Evolutionary conservation across 2,797 vertebrate genomes (phyloP).

Genomic region (Pyrrhura leucotis): DNA sequence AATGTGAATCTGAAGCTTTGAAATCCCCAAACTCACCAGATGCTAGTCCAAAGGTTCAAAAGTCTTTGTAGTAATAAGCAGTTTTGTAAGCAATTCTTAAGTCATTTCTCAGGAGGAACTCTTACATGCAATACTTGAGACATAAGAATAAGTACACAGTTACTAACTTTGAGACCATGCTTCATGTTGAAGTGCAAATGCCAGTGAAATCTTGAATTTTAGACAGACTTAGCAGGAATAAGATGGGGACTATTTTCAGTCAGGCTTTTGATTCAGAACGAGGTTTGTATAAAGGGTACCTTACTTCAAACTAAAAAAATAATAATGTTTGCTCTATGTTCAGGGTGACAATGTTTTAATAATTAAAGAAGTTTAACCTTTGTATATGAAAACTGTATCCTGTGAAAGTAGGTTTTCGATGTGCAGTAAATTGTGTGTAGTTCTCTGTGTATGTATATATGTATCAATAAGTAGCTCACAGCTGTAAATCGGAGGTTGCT

Average conservation of each 20-base stretch:
- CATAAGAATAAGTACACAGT: not conserved
- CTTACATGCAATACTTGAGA: not conserved
- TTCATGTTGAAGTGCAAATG: constrained; percentile 58
- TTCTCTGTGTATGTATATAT: not conserved
- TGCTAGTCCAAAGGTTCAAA: not conserved
- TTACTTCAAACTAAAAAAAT: constrained; percentile 1
- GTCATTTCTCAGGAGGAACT: constrained; percentile 20
- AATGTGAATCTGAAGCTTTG: not conserved
- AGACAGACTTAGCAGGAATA: not conserved
- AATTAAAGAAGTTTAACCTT: not conserved
- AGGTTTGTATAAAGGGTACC: not conserved
- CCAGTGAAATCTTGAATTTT: not conserved
- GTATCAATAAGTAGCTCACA: not conserved
- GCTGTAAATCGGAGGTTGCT: not conserved
- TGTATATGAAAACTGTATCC: constrained; percentile 6
- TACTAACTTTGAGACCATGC: constrained; percentile 13
- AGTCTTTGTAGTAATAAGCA: not conserved
- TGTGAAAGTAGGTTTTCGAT: not conserved
- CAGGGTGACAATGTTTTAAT: not conserved
- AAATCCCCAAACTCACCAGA: not conserved
- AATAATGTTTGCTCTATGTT: not conserved
- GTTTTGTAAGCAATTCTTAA: constrained; percentile 15
- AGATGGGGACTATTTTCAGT: not conserved
- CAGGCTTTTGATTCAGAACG: constrained; percentile 1
- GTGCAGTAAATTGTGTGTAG: constrained; percentile 1